Base-by-base conservation (phyloP, 2,797 vertebrate species). In the Notolabrus celidotus region DNA sequence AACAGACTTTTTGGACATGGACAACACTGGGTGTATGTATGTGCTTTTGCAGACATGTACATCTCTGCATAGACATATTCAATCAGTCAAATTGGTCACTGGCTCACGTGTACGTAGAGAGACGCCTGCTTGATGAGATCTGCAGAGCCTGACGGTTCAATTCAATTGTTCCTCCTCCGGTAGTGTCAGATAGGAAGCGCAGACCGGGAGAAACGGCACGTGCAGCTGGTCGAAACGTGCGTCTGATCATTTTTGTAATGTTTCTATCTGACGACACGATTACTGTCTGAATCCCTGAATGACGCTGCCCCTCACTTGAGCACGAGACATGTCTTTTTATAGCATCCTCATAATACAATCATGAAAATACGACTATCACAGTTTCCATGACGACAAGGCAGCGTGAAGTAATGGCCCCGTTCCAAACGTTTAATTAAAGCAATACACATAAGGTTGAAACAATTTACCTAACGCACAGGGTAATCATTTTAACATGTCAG, bases 61-160 rank as follows among this genome's bases (percentile, higher is more conserved):
- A 0, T 43, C 5, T 63, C 34, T 63, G 34, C 33, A 55, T 16
- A 2, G 0, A 34, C 43, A 57, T 31, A 27, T 23, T 17, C 9
- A 25, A 57, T 50, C 12, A 52, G 23, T 42, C 43, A 2, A n/a
- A 67, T 51, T 20, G 33, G 42, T 7, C 20, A 31, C 1, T 10
- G 23, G 82, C 94, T 95, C 85, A 96, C 95, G 53, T 96, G 95
- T 0, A 96, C 85, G 46, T 96, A 96, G 17, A 96, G 84, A 16
- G 94, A 92, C 10, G 94, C 94, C 63, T 90, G 79, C 10, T 85
- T 5, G 1, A 61, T 49, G 41, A 79, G 65, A 9, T 33, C 19
- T 2, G 59, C 3, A 3, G 65, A 49, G 15, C 0, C 42, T 10
- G 43, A 11, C 16, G 56, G 6, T 2, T 54, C 74, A 19, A 23